Conservation (phyloP, 2,797 vertebrate species). For the Chaetodon trifasciatus region DNA sequence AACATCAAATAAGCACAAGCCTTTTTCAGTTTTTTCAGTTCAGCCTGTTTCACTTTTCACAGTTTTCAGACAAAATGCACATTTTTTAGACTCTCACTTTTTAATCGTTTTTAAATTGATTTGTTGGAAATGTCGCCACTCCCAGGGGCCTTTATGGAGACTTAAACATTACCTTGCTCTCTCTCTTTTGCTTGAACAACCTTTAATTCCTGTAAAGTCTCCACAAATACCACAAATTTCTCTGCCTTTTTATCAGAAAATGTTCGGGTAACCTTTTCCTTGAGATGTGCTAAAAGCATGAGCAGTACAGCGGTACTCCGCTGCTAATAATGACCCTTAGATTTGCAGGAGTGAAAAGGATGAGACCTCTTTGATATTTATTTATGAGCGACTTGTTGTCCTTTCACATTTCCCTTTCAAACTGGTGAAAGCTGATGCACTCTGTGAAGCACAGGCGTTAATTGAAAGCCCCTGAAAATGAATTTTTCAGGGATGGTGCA, state of each 20-base stretch:
- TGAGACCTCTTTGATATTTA: slow-evolving; percentile 1
- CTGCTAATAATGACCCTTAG: neutral
- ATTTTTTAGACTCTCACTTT: neutral
- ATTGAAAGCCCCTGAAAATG: slow-evolving; percentile 20
- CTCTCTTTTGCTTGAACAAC: neutral
- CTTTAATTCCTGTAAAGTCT: neutral
- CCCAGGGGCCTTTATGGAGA: too few species aligned
- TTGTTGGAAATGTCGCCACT: neutral
- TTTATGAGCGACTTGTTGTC: slow-evolving; percentile 12
- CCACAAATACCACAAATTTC: neutral
- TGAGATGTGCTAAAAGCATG: neutral
- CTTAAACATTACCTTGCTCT: neutral
- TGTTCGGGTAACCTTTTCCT: neutral
- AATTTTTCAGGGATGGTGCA: slow-evolving; percentile 34
- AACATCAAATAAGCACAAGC: neutral
- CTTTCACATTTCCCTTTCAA: slow-evolving; percentile 7
- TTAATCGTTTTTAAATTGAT: neutral
- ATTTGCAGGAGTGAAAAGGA: neutral
- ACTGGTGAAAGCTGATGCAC: neutral
- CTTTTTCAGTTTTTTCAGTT: too few species aligned
- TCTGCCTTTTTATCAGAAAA: neutral
- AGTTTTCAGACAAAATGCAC: neutral
- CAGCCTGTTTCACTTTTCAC: too few species aligned
- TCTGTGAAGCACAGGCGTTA: slow-evolving; percentile 12
- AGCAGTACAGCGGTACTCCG: neutral